phyloP scores from a whole-genome alignment of 2,113 vertebrate species.

The Percina caprodes region DNA sequence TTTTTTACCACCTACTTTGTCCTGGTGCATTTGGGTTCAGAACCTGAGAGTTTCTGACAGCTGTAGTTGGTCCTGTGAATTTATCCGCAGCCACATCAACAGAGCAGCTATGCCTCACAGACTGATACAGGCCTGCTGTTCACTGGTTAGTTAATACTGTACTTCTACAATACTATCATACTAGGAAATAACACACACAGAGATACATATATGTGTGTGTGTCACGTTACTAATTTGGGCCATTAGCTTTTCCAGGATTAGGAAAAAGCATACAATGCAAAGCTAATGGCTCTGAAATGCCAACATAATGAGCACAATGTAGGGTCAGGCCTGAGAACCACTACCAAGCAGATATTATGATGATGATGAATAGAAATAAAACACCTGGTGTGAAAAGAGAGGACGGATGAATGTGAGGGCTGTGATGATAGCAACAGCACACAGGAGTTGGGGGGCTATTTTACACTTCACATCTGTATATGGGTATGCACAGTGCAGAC shows the following conservation, averaged over 20 bases:
- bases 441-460: neutral
- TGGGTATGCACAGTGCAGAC: neutral
- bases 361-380: neutral
- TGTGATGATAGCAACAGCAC: neutral
- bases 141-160: slow-evolving; percentile 33
- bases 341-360: slow-evolving; percentile 4
- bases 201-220: slow-evolving; percentile 10
- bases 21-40: too few relatives aligned
- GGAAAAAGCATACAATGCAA: slow-evolving; percentile 18
- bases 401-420: neutral
- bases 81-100: neutral
- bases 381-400: slow-evolving; percentile 5
- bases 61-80: neutral
- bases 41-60: too few relatives aligned
- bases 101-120: neutral
- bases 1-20: too few relatives aligned
- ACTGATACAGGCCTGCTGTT: slow-evolving; percentile 26
- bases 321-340: neutral
- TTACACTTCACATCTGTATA: neutral
- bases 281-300: slow-evolving; percentile 6
- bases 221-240: slow-evolving; percentile 51
- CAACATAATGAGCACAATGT: neutral
- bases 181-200: slow-evolving; percentile 39
- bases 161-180: slow-evolving; percentile 17
- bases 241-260: slow-evolving; percentile 48